Conservation (phyloP, 1,140 invertebrate species). For the Eriosoma lanigerum region DNA sequence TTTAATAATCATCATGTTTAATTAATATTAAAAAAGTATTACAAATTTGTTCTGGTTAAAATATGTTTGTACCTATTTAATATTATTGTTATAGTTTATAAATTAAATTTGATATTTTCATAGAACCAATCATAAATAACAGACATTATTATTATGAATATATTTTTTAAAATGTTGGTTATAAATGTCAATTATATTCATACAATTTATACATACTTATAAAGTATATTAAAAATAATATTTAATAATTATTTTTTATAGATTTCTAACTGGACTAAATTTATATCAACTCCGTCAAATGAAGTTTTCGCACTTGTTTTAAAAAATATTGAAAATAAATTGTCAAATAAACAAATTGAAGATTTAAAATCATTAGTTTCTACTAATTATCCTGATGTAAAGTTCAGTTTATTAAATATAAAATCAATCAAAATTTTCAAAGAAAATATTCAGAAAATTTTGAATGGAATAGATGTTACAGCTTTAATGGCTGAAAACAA, state of each 20-base stretch:
- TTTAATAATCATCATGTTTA: no score
- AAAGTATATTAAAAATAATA: no score
- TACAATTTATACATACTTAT: no score
- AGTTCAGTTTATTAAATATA: conserved; percentile 14
- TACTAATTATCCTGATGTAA: conserved; percentile 20
- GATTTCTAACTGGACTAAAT: conserved; percentile 22
- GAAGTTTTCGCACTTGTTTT: conserved; percentile 39
- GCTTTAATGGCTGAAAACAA: background rate
- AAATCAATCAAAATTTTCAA: conserved; percentile 11
- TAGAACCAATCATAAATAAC: no score
- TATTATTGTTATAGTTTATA: no score
- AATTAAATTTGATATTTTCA: no score
- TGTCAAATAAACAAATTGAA: background rate
- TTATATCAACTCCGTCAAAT: background rate
- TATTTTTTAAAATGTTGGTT: no score
- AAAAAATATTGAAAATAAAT: background rate
- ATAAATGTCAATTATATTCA: no score
- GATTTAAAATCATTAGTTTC: conserved; percentile 18
- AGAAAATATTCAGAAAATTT: conserved; percentile 7
- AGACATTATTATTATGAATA: no score
- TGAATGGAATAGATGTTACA: background rate
- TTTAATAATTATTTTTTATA: background rate
- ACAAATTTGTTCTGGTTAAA: no score
- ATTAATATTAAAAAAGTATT: no score
- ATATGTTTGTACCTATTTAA: no score